phyloP scores from a whole-genome alignment of 2,888 invertebrate genomes.

The Tipula helvola region DNA sequence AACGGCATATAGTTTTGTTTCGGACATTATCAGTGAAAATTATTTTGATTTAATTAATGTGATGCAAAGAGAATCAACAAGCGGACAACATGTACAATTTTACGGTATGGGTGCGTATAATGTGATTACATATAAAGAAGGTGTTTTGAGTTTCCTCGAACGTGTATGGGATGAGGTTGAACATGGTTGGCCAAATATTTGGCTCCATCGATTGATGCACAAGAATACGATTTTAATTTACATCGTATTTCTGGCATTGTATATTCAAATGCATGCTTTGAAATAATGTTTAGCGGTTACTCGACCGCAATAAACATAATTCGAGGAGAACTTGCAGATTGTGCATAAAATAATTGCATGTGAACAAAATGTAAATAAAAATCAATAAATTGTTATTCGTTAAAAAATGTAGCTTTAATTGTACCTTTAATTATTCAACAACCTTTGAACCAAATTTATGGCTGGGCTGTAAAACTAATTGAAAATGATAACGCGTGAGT shows the following conservation, averaged over 20 bases:
- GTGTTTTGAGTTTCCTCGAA: neutral
- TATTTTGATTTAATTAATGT: neutral
- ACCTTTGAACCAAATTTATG: too few species aligned
- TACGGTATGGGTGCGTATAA: neutral
- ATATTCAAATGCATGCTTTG: neutral
- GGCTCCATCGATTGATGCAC: neutral
- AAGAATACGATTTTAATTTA: neutral
- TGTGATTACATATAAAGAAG: neutral
- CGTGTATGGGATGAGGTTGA: neutral
- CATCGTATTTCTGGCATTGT: neutral
- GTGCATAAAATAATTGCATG: neutral
- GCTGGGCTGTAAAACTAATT: too few species aligned
- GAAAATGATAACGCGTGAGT: too few species aligned
- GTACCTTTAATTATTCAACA: too few species aligned
- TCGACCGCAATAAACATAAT: neutral
- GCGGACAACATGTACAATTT: neutral
- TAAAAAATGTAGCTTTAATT: too few species aligned
- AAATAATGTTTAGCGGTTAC: neutral
- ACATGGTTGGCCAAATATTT: neutral
- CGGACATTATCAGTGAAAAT: neutral
- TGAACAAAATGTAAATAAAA: neutral
- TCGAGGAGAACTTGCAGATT: neutral
- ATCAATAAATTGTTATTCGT: neutral
- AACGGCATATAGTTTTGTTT: neutral
- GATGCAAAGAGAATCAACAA: neutral